A percentile compares a stretch with the other conserved stretches of the same genome.
Evolutionary conservation across 2,797 vertebrate genomes (phyloP).

Genomic region (Taenioides sp.): DNA sequence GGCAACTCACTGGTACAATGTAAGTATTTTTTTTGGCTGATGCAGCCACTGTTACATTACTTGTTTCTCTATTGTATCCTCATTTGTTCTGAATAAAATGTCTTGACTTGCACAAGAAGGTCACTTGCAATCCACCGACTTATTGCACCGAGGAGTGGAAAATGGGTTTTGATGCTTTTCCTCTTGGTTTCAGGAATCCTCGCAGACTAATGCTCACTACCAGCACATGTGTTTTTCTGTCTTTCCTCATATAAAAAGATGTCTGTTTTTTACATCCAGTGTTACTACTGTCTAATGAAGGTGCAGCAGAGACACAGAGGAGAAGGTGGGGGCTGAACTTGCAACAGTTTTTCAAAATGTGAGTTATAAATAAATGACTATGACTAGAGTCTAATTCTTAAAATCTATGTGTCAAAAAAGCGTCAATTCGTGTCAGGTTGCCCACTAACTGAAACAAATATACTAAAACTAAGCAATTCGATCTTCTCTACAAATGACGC

Average conservation of each 20-base stretch:
- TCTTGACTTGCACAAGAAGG: conserved; percentile 57
- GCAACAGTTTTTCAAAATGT: conserved; percentile 6
- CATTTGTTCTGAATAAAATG: conserved; percentile 38
- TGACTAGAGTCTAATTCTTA: not conserved
- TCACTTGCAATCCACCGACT: conserved; percentile 65
- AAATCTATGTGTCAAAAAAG: not conserved
- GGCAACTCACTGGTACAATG: not conserved
- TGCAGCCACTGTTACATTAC: not conserved
- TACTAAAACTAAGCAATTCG: not conserved
- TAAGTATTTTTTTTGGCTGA: not conserved
- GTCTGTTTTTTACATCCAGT: conserved; percentile 41
- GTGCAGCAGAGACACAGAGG: conserved; percentile 12
- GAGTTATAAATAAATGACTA: not conserved
- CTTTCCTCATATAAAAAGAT: conserved; percentile 38
- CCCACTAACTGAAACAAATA: not conserved
- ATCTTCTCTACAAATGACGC: not conserved
- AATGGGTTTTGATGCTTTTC: conserved; percentile 48
- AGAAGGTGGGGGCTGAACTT: conserved; percentile 23
- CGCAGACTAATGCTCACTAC: conserved; percentile 59
- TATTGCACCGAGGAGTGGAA: conserved; percentile 43
- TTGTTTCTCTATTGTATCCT: not conserved
- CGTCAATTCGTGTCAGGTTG: not conserved
- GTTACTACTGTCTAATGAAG: conserved; percentile 41
- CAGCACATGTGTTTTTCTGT: conserved; percentile 62
- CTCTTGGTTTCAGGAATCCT: conserved; percentile 56